These are phyloP conservation scores for Mesorhabditis sp. DNA, from an alignment of 2,888 invertebrate species.

Conservation along the genomic window DNA sequence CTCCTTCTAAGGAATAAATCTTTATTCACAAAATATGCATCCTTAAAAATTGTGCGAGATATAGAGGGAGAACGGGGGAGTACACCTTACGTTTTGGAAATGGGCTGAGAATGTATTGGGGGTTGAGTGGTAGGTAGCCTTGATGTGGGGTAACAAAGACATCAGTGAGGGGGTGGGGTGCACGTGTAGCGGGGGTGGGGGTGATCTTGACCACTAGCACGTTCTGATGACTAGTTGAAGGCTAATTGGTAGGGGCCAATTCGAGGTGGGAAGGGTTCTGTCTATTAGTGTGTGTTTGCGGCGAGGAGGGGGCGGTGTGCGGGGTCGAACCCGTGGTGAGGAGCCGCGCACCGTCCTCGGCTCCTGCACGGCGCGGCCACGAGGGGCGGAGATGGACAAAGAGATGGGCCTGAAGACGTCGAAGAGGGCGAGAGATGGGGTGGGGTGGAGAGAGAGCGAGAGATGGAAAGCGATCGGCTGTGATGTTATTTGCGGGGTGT, in stretches of 20 bases:
- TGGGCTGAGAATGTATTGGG: no score
- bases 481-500: conserved; percentile 15
- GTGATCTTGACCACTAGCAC: not conserved
- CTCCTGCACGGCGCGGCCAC: not conserved
- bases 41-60: no score
- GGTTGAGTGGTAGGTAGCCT: no score
- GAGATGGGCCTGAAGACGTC: not conserved
- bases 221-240: not conserved
- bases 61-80: no score
- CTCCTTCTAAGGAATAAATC: no score
- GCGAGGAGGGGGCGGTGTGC: conserved; percentile 10
- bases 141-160: not conserved
- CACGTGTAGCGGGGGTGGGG: not conserved
- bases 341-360: not conserved
- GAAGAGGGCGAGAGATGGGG: not conserved
- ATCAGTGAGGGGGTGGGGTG: not conserved
- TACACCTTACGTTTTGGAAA: no score
- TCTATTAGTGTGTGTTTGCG: not conserved
- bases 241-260: not conserved
- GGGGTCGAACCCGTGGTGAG: conserved; percentile 10
- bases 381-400: not conserved
- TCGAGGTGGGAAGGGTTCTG: not conserved
- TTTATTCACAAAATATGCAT: no score
- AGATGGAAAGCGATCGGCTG: conserved; percentile 1
- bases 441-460: not conserved